Percentiles rank a stretch among this genome's conserved stretches.
Evolutionary conservation across 2,797 vertebrate species (phyloP).

Genomic region (Adelosebastes latens): DNA sequence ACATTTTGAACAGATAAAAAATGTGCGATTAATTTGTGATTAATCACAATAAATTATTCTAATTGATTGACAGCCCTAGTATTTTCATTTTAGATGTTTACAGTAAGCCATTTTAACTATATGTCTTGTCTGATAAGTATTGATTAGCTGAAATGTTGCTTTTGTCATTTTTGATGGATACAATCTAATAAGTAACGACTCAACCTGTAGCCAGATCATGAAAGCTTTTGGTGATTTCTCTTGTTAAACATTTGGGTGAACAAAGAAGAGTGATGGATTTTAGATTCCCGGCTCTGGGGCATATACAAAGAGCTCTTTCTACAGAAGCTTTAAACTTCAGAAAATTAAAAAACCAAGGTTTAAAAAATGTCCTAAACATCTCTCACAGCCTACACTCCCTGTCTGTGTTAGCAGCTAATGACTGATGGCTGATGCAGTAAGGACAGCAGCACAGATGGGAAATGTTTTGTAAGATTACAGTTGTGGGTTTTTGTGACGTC

Average conservation of each 20-base stretch:
- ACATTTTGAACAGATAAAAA: too few species aligned
- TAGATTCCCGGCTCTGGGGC: neutral
- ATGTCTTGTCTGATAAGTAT: too few species aligned
- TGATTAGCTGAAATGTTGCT: too few species aligned
- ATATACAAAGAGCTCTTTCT: neutral
- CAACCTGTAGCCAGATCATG: too few species aligned
- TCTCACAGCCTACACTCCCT: neutral
- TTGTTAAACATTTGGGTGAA: neutral
- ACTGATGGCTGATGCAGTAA: neutral
- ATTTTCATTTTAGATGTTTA: too few species aligned
- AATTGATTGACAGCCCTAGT: too few species aligned
- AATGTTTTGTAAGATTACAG: slow-evolving; percentile 19
- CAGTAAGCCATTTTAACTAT: too few species aligned
- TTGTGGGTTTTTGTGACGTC: slow-evolving; percentile 28
- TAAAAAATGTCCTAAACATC: neutral
- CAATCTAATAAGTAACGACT: too few species aligned
- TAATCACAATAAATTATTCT: too few species aligned
- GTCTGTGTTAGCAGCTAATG: neutral
- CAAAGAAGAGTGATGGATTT: neutral
- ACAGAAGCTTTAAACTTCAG: neutral
- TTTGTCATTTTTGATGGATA: too few species aligned
- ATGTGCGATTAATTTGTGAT: too few species aligned
- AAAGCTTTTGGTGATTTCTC: neutral
- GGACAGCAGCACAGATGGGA: slow-evolving; percentile 14
- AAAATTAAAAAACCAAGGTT: neutral